Evolutionary conservation across 2,113 vertebrate species (phyloP).

Genomic region (Tiliqua scincoides): DNA sequence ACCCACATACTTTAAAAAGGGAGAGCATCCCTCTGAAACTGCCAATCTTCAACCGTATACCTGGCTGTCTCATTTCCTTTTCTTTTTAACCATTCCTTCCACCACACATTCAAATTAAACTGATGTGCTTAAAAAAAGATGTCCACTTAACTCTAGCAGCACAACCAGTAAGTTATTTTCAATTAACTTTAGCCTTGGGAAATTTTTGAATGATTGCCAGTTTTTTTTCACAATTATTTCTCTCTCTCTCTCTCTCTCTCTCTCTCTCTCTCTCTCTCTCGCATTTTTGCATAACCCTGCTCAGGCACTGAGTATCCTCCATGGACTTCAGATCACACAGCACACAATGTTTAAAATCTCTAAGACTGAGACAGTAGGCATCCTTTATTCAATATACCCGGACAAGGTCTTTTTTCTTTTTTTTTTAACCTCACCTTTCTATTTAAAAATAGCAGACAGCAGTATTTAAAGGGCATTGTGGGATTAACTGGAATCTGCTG

Average conservation of each 20-base stretch:
- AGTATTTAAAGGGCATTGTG: background rate
- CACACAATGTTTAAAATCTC: background rate
- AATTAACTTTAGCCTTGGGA: slow-evolving; percentile 8
- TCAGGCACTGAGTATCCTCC: background rate
- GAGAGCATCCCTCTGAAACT: background rate
- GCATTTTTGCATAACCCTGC: background rate
- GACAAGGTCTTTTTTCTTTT: background rate
- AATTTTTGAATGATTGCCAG: slow-evolving; percentile 12
- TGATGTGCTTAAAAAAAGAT: background rate
- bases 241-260: background rate
- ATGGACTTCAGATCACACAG: background rate
- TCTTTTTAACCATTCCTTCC: background rate
- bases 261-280: background rate
- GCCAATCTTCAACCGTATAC: background rate
- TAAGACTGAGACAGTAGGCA: background rate
- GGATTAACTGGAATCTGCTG: background rate
- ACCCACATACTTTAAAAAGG: background rate
- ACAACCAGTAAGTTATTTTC: slow-evolving; percentile 20
- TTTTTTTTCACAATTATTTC: background rate
- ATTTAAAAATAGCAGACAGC: slow-evolving; percentile 13
- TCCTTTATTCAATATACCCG: slow-evolving; percentile 7
- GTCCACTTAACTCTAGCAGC: background rate
- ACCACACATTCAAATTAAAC: background rate
- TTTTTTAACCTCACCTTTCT: background rate
- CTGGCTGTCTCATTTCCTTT: background rate